Conservation (phyloP, 2,797 vertebrate genomes). For the Rhinophrynus dorsalis region DNA sequence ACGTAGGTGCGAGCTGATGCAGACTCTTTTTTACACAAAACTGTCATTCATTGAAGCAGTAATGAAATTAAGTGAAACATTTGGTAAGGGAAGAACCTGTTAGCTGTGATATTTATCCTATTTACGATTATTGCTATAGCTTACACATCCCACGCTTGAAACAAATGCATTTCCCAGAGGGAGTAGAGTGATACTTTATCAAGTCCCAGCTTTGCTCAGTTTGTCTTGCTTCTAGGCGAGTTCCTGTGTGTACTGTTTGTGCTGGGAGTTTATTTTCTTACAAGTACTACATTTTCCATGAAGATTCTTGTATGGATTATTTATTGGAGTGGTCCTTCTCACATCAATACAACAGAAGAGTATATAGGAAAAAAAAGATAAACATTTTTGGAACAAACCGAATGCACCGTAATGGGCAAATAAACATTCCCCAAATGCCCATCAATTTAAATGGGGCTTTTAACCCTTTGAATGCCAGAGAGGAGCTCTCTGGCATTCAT, state of each 20-base stretch:
- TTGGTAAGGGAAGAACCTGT: constrained; percentile 35
- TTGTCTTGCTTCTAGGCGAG: constrained; percentile 7
- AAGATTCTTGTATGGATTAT: background rate
- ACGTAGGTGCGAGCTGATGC: background rate
- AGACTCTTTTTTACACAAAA: constrained; percentile 13
- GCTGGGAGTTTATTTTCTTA: background rate
- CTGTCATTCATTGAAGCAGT: constrained; percentile 19
- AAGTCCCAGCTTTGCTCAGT: constrained; percentile 5
- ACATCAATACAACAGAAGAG: too few relatives aligned
- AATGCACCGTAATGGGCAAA: too few relatives aligned
- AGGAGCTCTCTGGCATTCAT: too few relatives aligned
- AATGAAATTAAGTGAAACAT: constrained; percentile 38
- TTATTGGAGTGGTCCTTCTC: background rate
- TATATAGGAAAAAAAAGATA: too few relatives aligned
- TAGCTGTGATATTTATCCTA: constrained; percentile 40
- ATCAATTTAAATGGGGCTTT: too few relatives aligned
- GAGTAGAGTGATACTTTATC: constrained; percentile 9
- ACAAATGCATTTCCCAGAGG: constrained; percentile 42
- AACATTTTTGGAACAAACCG: too few relatives aligned
- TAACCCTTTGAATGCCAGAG: too few relatives aligned
- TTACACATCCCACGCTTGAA: constrained; percentile 38
- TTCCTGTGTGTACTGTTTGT: background rate
- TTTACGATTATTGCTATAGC: constrained; percentile 36
- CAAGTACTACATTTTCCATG: background rate
- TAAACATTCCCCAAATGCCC: too few relatives aligned